These are phyloP conservation scores for Thaumatotibia leucotreta DNA, from an alignment of 1,140 invertebrate species.

Conservation along the genomic window DNA sequence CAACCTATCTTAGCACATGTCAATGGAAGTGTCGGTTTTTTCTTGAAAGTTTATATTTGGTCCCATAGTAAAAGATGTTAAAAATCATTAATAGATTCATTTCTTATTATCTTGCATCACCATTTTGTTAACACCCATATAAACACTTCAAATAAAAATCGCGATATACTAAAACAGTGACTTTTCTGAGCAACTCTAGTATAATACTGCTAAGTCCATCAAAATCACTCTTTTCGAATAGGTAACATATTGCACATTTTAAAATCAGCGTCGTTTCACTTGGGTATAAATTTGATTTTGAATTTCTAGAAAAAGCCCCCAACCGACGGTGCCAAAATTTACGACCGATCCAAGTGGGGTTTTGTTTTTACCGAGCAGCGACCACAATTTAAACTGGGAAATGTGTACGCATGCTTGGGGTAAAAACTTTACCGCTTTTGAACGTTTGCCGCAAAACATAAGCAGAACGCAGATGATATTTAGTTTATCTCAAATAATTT, in stretches of 20 bases:
- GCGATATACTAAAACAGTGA: too few species aligned
- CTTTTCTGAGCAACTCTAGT: too few species aligned
- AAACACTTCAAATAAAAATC: too few species aligned
- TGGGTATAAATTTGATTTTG: slow-evolving; percentile 37
- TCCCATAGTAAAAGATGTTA: too few species aligned
- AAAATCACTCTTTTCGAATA: slow-evolving; percentile 1
- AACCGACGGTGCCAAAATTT: slow-evolving; percentile 30
- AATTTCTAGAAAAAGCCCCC: slow-evolving; percentile 33
- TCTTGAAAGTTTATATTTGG: too few species aligned
- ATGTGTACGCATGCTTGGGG: slow-evolving; percentile 35
- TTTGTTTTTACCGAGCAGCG: slow-evolving; percentile 40
- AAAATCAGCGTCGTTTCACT: slow-evolving; percentile 15
- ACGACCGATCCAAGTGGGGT: slow-evolving; percentile 30
- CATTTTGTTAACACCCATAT: too few species aligned
- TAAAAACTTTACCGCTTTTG: slow-evolving; percentile 19
- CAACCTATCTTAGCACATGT: too few species aligned
- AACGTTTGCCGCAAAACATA: neutral
- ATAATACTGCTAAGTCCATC: too few species aligned
- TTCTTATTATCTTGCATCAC: too few species aligned
- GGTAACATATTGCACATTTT: neutral
- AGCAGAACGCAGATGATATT: neutral
- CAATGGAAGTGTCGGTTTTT: too few species aligned
- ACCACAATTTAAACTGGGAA: slow-evolving; percentile 37
- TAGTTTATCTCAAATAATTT: neutral
- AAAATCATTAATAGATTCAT: too few species aligned